A percentile compares a stretch with the other conserved stretches of the same genome.
phyloP scores from a whole-genome alignment of 2,888 invertebrate genomes.

The Drosophila algonquin region DNA sequence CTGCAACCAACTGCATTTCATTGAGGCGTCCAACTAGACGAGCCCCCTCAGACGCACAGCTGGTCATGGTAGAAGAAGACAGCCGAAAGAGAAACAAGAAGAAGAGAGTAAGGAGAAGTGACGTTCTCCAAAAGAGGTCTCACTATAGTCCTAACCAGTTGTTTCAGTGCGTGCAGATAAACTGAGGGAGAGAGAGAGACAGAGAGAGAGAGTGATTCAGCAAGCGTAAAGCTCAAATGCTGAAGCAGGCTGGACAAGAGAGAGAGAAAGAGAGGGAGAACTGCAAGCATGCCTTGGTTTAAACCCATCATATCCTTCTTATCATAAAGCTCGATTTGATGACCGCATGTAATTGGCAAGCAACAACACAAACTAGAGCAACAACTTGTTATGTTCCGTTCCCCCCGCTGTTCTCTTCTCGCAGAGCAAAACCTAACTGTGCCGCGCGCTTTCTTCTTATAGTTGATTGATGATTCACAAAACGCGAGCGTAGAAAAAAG shows the following conservation, averaged over 20 bases:
- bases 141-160: no score
- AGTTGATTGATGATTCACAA: conserved; percentile 60
- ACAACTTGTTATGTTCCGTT: conserved; percentile 21
- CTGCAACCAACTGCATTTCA: conserved; percentile 52
- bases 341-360: no score
- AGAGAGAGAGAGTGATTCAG: not conserved
- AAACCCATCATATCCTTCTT: conserved; percentile 8
- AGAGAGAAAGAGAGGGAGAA: no score
- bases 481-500: conserved; percentile 46
- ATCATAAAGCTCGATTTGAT: conserved; percentile 3
- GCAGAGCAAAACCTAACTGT: conserved; percentile 32
- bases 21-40: conserved; percentile 51
- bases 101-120: not conserved
- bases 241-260: not conserved
- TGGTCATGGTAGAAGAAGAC: conserved; percentile 16
- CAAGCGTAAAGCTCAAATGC: not conserved
- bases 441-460: conserved; percentile 25
- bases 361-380: not conserved
- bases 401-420: not conserved
- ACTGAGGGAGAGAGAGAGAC: not conserved
- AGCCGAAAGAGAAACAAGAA: not conserved
- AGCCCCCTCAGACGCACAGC: conserved; percentile 55
- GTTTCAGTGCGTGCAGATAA: no score
- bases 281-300: conserved; percentile 16
- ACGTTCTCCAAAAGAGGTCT: no score